These are phyloP conservation scores for Blastobasis adustella DNA, from an alignment of 2,888 invertebrate species.

Conservation along the genomic window DNA sequence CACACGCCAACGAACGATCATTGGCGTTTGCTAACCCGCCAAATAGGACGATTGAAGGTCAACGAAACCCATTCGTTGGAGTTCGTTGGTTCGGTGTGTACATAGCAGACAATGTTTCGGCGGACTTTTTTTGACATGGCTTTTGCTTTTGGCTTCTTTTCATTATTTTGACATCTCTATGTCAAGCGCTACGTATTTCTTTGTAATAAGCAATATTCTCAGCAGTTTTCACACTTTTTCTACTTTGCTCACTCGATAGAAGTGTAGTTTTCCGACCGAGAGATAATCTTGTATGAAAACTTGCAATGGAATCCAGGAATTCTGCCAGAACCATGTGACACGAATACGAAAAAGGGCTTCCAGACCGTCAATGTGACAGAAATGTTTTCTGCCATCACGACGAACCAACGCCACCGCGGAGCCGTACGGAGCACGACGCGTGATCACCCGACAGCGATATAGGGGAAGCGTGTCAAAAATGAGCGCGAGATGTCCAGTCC, in stretches of 20 bases:
- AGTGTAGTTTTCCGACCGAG: constrained; percentile 27
- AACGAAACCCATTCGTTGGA: not conserved
- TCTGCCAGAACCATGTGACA: constrained; percentile 72
- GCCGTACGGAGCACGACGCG: constrained; percentile 51
- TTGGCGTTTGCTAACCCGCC: not conserved
- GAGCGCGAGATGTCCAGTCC: constrained; percentile 73
- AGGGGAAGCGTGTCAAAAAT: constrained; percentile 69
- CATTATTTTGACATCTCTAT: constrained; percentile 75
- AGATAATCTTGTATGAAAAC: constrained; percentile 26
- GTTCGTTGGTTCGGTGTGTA: constrained; percentile 7
- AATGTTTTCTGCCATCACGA: constrained; percentile 73
- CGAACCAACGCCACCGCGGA: constrained; percentile 59
- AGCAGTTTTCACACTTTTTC: constrained; percentile 39
- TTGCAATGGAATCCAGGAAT: constrained; percentile 43
- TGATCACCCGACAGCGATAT: constrained; percentile 59
- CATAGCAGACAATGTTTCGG: constrained; percentile 47
- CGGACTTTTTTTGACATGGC: constrained; percentile 71
- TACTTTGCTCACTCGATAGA: constrained; percentile 41
- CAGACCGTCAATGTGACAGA: constrained; percentile 75
- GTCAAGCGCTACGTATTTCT: constrained; percentile 74
- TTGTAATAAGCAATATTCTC: constrained; percentile 53
- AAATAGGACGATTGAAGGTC: not conserved
- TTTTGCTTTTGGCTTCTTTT: constrained; percentile 69
- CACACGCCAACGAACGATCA: not conserved
- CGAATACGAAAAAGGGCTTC: constrained; percentile 73